Evolutionary conservation across 2,797 vertebrate genomes (phyloP).

Genomic region (Tolypeutes matacus): DNA sequence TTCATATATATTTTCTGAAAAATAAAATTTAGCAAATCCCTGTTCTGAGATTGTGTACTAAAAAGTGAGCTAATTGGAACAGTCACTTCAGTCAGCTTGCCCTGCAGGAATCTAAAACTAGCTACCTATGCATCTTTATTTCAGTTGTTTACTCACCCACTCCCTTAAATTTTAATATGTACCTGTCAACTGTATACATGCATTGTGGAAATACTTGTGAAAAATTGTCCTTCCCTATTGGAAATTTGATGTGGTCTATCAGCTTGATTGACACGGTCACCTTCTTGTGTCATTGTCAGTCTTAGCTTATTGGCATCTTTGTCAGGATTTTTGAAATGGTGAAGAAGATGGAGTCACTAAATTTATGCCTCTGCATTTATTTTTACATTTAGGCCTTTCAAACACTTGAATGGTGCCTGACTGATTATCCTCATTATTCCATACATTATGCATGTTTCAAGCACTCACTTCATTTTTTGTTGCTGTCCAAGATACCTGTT

Average conservation of each 20-base stretch:
- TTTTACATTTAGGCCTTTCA: conserved; percentile 22
- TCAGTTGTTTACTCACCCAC: not conserved
- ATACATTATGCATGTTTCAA: not conserved
- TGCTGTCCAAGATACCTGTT: conserved; percentile 14
- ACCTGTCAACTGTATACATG: rapidly evolving
- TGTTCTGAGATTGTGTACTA: not conserved
- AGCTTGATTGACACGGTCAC: not conserved
- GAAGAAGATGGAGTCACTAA: not conserved
- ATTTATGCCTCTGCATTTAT: conserved; percentile 54
- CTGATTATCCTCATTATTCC: conserved; percentile 44
- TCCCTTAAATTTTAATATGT: rapidly evolving
- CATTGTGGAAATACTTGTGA: not conserved
- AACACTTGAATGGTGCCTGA: not conserved
- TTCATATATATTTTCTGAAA: not conserved
- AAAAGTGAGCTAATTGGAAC: not conserved
- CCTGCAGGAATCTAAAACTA: not conserved
- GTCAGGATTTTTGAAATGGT: conserved; percentile 16
- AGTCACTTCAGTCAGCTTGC: not conserved
- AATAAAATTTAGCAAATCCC: not conserved
- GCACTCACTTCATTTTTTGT: conserved; percentile 13
- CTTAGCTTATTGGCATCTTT: conserved; percentile 18
- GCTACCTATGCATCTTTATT: not conserved
- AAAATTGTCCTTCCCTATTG: not conserved
- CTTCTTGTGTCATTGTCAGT: not conserved
- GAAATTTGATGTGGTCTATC: not conserved